Percentiles rank a stretch among this genome's conserved stretches.
These are phyloP conservation scores for Vombatus ursinus DNA, from an alignment of 2,113 vertebrate species.

Conservation along the genomic window DNA sequence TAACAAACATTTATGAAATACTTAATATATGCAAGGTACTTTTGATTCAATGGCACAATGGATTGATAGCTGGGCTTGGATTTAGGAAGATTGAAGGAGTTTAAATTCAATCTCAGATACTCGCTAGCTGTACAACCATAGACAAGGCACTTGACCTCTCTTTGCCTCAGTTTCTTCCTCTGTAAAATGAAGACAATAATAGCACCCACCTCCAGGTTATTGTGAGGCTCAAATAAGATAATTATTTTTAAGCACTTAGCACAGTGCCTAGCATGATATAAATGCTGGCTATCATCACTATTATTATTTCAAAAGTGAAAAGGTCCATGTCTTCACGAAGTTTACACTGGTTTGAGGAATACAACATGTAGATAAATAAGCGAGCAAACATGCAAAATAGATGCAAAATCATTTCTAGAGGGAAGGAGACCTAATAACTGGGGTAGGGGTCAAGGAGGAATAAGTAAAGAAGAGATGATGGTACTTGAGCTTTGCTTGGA, in stretches of 20 bases:
- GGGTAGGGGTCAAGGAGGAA: neutral
- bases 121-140: neutral
- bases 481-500: neutral
- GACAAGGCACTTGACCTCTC: neutral
- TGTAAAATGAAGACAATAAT: neutral
- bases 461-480: neutral
- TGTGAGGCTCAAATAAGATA: neutral
- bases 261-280: neutral
- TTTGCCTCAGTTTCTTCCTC: neutral
- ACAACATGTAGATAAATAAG: neutral
- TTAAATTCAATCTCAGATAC: neutral
- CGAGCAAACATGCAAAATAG: neutral
- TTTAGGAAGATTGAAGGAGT: neutral
- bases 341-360: neutral
- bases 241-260: neutral
- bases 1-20: neutral
- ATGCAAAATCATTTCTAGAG: neutral
- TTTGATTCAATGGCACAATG: neutral
- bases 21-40: neutral
- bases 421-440: neutral
- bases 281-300: neutral
- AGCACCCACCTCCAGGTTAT: neutral
- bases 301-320: neutral
- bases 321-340: neutral
- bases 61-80: neutral